Conservation (phyloP, 2,888 invertebrate species). For the Drosophila paramelanica region DNA sequence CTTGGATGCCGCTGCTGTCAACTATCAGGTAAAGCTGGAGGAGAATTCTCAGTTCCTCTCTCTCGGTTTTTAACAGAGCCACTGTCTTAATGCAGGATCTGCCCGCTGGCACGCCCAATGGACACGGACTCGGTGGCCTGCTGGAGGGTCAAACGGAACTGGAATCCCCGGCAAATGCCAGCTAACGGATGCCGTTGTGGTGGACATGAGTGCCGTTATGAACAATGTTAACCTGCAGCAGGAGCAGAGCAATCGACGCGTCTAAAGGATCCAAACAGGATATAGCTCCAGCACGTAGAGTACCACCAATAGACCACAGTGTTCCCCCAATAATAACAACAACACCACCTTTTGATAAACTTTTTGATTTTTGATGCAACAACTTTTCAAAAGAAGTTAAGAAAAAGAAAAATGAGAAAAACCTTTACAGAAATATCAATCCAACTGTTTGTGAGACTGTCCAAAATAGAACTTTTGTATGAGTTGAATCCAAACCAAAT, state of each 20-base stretch:
- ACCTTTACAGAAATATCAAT: conserved; percentile 14
- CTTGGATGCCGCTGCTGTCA: conserved; percentile 88
- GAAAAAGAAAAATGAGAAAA: neutral
- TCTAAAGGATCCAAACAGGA: conserved; percentile 37
- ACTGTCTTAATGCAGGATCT: conserved; percentile 83
- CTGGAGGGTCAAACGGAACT: conserved; percentile 86
- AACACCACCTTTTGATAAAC: conserved; percentile 49
- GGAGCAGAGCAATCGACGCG: conserved; percentile 72
- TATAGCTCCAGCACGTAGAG: conserved; percentile 20
- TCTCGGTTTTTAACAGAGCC: too few species aligned
- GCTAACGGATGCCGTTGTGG: conserved; percentile 87
- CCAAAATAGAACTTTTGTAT: conserved; percentile 32
- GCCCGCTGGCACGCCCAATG: conserved; percentile 85
- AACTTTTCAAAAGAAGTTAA: conserved; percentile 6
- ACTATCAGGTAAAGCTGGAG: conserved; percentile 85
- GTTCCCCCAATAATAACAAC: conserved; percentile 49
- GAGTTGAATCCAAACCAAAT: conserved; percentile 47
- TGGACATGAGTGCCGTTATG: conserved; percentile 86
- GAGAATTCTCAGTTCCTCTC: neutral
- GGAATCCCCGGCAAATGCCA: conserved; percentile 85
- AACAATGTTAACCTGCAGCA: conserved; percentile 79
- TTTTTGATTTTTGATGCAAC: conserved; percentile 30
- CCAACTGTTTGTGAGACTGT: conserved; percentile 51
- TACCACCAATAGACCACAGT: conserved; percentile 63
- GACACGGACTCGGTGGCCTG: conserved; percentile 84